Base-by-base conservation (phyloP, 2,888 invertebrate genomes). In the Glomeris marginata region DNA sequence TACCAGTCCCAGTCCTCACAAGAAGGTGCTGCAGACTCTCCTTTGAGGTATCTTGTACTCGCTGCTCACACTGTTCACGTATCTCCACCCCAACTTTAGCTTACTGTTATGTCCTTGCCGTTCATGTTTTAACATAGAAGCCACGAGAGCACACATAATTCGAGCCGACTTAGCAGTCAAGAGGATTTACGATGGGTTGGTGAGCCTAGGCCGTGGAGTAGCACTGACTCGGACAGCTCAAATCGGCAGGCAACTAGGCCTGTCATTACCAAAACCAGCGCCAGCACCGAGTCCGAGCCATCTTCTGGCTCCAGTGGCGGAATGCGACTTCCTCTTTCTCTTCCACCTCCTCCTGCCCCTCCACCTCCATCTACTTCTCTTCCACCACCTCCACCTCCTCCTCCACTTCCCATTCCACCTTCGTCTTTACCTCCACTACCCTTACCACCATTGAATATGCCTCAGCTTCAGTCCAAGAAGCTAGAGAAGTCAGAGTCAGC, bases 401-500 rank as follows among this genome's bases (percentile, higher is more conserved):
- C 45, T 28, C 16, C 33, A 36, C 45, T 46, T 37, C 8, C 13
- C 2, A 20, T 16, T n/a, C 13, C 15, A n/a, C 11, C 34, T 10
- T 28, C 28, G 28, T 3, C 28, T 28, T 28, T 28, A 8, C 28
- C 28, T 3, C 28, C 28, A 28, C 3, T 28, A 8, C 28, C 28
- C 28, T 5, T 28, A 8, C 28, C 28, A 28, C 28, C 28, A 28
- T 28, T 28, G 8, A 28, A 28, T 8, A 8, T 28, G 28, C 28
- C 28, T 28, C 28, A 28, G 28, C 28, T 28, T 28, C 28, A 28
- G 28, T 38, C 41, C 11, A 42, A 36, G 28, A 42, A 20, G 16
- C 60, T 72, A 2, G 58, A 67, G 6, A 73, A 74, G 59, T 72
- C 70, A 15, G 72, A 72, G 57, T 72, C 72, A 5, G 70, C 72